Evolutionary conservation across 2,113 vertebrate genomes (phyloP), one percentile per base, ranked within the genome.

Genomic region (Microcebus murinus): DNA sequence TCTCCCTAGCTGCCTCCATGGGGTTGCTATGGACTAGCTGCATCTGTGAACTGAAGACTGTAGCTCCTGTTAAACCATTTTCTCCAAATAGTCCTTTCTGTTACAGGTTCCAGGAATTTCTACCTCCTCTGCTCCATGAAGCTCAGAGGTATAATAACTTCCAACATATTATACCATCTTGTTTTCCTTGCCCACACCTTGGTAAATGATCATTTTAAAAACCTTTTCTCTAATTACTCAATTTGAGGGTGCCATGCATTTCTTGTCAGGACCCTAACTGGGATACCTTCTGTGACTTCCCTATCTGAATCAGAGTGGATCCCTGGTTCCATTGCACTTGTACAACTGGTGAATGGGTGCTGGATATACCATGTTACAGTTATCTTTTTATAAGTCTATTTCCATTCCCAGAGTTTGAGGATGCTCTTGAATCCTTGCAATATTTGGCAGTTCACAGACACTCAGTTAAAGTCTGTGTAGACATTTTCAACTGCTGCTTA

Each of bases 191-290:
- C 21, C 29, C 39, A 77, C 39, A 23, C 15, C 14, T 57, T 36
- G 79, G 39, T 65, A 92, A 94, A 85, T 13, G 12, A 34, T 85
- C 45, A 82, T 42, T 65, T 67, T 91, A 68, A 96, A 81, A 77
- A 31, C 13, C 14, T 59, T 91, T 83, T 81, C 48, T 83, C 29
- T 21, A 68, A 34, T 31, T 31, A 63, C 21, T 21, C 48, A 39
- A 3, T 77, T 42, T 82, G 45, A 84, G 27, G 7, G 4, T 29
- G 20, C 0, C 34, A 50, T n/a, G 21, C 59, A 4, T 81, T 90
- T 92, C 42, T 89, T 70, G 13, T 48, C 36, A 34, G 67, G 36
- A 63, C 27, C 12, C 18, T 50, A 70, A 52, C 9, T n/a, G 25
- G 18, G 8, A 52, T 18, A 20, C n/a, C 59, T n/a, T 73, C 36